These are phyloP conservation scores for Herpetotheres cachinnans DNA, from an alignment of 2,113 vertebrate genomes.

Conservation along the genomic window DNA sequence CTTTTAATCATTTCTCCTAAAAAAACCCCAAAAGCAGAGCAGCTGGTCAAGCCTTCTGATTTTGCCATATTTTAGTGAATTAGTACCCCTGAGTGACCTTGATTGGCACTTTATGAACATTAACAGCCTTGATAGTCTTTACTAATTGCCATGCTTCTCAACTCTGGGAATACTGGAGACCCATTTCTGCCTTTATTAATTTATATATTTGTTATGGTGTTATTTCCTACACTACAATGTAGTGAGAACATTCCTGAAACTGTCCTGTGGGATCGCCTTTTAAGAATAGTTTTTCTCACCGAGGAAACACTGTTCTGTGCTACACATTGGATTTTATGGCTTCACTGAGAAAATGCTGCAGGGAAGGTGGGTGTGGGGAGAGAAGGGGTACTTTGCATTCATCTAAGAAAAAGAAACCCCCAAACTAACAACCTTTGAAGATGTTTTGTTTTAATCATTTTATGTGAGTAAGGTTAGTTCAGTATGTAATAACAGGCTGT, in stretches of 20 bases:
- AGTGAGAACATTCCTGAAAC: background rate
- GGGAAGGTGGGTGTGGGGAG: background rate
- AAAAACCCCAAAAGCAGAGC: background rate
- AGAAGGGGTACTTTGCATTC: background rate
- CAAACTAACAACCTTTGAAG: background rate
- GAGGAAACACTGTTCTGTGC: background rate
- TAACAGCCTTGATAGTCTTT: conserved; percentile 5
- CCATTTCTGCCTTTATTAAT: conserved; percentile 6
- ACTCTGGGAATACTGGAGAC: background rate
- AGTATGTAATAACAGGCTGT: conserved; percentile 58
- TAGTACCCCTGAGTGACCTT: background rate
- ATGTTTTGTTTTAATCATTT: conserved; percentile 32
- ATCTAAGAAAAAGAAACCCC: background rate
- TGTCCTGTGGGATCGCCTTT: background rate
- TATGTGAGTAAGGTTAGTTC: conserved; percentile 1
- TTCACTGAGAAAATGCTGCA: background rate
- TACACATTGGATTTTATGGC: background rate
- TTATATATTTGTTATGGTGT: conserved; percentile 9
- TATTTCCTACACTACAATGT: background rate
- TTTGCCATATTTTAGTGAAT: conserved; percentile 4
- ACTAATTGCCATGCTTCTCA: background rate
- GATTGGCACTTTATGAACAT: background rate
- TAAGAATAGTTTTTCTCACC: background rate
- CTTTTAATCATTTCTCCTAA: background rate
- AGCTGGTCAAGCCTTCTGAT: background rate